Percentiles rank a stretch among this genome's conserved stretches.
Conservation (phyloP, 2,113 vertebrate species). For the Pedionomus torquatus region DNA sequence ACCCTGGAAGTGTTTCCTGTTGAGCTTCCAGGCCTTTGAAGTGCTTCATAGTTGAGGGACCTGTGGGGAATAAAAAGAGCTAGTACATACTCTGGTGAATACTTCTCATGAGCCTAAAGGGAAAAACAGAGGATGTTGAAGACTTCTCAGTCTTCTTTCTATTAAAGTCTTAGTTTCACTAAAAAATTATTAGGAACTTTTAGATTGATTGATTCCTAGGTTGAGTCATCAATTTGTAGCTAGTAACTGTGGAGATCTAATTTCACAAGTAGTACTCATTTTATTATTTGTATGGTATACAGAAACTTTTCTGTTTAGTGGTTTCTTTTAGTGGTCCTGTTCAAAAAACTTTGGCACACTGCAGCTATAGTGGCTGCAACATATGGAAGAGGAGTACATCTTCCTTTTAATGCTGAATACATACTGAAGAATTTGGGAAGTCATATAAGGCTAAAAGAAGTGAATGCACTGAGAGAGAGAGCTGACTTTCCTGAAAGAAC, state of each 20-base stretch:
- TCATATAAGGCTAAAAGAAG: background rate
- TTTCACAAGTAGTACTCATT: background rate
- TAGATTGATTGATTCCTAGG: background rate
- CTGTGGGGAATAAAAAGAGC: background rate
- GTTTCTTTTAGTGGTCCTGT: background rate
- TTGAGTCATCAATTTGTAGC: background rate
- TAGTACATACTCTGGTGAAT: background rate
- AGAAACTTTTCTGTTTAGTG: background rate
- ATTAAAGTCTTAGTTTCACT: background rate
- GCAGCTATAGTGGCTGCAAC: background rate
- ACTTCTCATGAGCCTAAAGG: background rate
- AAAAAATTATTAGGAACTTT: background rate
- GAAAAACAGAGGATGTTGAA: background rate
- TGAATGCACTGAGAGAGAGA: background rate
- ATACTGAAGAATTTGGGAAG: background rate
- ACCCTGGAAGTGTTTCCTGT: background rate
- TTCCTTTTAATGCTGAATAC: background rate
- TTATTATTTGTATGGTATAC: background rate
- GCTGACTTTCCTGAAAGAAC: background rate
- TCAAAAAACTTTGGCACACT: background rate
- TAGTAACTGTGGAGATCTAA: background rate
- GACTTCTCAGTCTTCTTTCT: background rate
- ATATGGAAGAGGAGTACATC: background rate
- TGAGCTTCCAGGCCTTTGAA: background rate
- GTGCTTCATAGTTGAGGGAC: background rate